A percentile compares a stretch with the other conserved stretches of the same genome.
Conservation (phyloP, 92 coral and sea anemone species). For the Plumapathes pennacea region DNA sequence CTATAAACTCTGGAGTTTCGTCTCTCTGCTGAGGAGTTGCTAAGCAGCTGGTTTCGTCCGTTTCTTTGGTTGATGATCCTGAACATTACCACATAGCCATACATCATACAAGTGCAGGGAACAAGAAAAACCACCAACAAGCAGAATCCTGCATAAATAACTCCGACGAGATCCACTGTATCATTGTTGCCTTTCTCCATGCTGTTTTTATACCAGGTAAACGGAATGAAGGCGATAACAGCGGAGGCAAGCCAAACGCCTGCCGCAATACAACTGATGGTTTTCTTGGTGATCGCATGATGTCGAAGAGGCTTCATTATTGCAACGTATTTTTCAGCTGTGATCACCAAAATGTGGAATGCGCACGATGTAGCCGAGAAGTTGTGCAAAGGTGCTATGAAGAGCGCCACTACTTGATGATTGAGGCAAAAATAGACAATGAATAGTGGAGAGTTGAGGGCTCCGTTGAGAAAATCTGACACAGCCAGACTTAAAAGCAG, state of each 20-base stretch:
- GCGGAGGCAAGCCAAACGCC: slow-evolving; percentile 61
- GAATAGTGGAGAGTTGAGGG: slow-evolving; percentile 37
- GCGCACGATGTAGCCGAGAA: slow-evolving; percentile 61
- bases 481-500: slow-evolving; percentile 55
- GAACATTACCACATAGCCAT: slow-evolving; percentile 52
- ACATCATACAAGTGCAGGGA: slow-evolving; percentile 58
- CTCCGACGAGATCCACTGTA: background rate
- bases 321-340: slow-evolving; percentile 81
- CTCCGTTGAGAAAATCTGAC: slow-evolving; percentile 61
- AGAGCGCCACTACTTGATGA: background rate
- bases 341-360: slow-evolving; percentile 61
- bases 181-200: slow-evolving; percentile 48
- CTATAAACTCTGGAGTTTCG: background rate
- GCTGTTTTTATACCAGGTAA: slow-evolving; percentile 35
- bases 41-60: background rate
- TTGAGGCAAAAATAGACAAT: background rate
- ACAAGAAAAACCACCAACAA: slow-evolving; percentile 44
- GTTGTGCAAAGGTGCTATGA: slow-evolving; percentile 15
- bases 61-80: slow-evolving; percentile 23
- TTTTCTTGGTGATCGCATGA: slow-evolving; percentile 56
- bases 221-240: slow-evolving; percentile 50
- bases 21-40: background rate
- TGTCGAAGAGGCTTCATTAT: slow-evolving; percentile 67
- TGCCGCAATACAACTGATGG: slow-evolving; percentile 16
- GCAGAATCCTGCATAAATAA: slow-evolving; percentile 51